Conservation (phyloP, 2,888 invertebrate genomes). For the Alloplasta piceator region DNA sequence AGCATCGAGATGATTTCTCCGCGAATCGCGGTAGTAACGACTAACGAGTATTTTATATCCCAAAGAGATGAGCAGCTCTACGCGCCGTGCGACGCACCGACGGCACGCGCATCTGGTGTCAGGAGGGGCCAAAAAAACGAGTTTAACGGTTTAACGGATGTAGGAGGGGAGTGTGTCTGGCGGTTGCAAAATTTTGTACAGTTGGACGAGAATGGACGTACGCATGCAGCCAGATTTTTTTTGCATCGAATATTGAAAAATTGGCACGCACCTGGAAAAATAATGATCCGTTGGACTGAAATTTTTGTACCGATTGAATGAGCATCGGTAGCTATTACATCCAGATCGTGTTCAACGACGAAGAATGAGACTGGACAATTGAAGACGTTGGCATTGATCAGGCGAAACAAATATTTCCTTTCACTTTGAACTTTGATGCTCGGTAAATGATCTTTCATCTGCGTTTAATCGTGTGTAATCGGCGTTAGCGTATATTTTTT, state of each 20-base stretch:
- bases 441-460: conserved; percentile 54
- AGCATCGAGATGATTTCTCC: background rate
- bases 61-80: too few relatives aligned
- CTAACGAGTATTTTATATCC: too few relatives aligned
- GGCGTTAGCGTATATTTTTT: too few relatives aligned
- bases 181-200: background rate
- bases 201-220: too few relatives aligned
- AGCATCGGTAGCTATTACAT: conserved; percentile 85
- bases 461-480: background rate
- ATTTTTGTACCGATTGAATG: conserved; percentile 83
- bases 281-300: conserved; percentile 80
- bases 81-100: too few relatives aligned
- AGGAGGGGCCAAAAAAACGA: background rate
- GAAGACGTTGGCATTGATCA: conserved; percentile 85
- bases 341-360: conserved; percentile 84
- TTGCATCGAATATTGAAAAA: too few relatives aligned
- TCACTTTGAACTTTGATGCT: conserved; percentile 81
- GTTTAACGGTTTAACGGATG: background rate
- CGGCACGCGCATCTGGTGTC: background rate
- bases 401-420: conserved; percentile 84
- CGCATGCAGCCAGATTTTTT: background rate
- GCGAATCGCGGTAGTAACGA: too few relatives aligned
- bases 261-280: conserved; percentile 84
- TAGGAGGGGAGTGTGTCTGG: background rate
- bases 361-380: conserved; percentile 85